Conservation (phyloP, 35 echinoderm and acorn worm genomes). For the Diadema setosum region DNA sequence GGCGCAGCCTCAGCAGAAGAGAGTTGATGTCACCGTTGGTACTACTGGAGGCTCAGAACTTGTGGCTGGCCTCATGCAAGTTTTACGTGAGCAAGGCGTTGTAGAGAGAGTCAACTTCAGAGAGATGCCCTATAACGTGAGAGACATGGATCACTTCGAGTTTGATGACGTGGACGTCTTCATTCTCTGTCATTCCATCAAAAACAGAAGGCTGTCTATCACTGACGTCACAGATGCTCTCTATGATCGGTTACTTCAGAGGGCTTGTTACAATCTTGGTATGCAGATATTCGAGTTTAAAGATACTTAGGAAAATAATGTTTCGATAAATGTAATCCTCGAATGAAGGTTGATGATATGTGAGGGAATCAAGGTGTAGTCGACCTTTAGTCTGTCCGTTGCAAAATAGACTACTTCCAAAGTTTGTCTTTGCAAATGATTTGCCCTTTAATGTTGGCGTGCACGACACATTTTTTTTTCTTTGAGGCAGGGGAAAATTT, state of each 20-base stretch:
- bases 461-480: no score
- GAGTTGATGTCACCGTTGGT: not conserved
- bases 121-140: not conserved
- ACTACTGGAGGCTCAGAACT: not conserved
- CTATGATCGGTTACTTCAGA: not conserved
- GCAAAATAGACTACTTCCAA: no score
- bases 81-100: not conserved
- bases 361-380: no score
- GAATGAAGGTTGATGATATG: no score
- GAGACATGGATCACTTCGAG: not conserved
- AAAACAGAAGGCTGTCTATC: not conserved
- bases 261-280: not conserved
- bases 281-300: no score
- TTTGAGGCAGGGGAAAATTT: no score
- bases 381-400: no score
- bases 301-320: no score
- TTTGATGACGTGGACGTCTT: not conserved
- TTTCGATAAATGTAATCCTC: no score
- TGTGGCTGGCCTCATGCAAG: not conserved
- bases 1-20: not conserved
- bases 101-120: not conserved
- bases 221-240: slow-evolving; percentile 3
- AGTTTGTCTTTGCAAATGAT: no score
- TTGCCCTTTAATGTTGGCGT: no score
- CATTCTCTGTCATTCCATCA: not conserved